Percentiles rank a stretch among this genome's conserved stretches.
Conservation (phyloP, 92 coral and sea anemone genomes). For the Phenganax marumi region DNA sequence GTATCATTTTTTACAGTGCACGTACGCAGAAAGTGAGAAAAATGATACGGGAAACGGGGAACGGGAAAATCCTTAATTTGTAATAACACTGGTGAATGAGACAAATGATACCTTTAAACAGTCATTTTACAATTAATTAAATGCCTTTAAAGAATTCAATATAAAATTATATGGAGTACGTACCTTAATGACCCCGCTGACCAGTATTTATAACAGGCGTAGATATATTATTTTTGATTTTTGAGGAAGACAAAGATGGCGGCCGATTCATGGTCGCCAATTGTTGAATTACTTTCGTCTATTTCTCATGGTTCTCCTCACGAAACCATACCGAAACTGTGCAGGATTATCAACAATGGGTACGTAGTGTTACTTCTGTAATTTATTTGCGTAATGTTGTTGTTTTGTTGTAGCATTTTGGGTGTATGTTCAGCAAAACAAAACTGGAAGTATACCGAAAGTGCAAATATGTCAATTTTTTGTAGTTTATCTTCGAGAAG, state of each 20-base stretch:
- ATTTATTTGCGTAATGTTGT: not conserved
- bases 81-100: too few relatives aligned
- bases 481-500: not conserved
- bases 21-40: too few relatives aligned
- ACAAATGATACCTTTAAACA: too few relatives aligned
- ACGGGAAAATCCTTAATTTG: too few relatives aligned
- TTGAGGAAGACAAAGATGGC: conserved; percentile 18
- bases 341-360: conserved; percentile 72
- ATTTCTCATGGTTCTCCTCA: conserved; percentile 31
- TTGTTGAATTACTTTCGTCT: conserved; percentile 26
- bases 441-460: not conserved
- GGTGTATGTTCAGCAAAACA: not conserved
- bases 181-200: too few relatives aligned
- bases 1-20: too few relatives aligned
- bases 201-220: too few relatives aligned
- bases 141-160: too few relatives aligned
- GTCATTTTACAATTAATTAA: too few relatives aligned
- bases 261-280: conserved; percentile 24
- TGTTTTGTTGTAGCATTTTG: not conserved
- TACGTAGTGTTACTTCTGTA: conserved; percentile 10
- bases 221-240: too few relatives aligned
- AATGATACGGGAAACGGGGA: too few relatives aligned
- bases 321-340: conserved; percentile 66
- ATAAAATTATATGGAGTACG: too few relatives aligned
- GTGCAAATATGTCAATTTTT: not conserved